Percentiles rank a stretch among this genome's conserved stretches.
These are phyloP conservation scores for Vicugna pacos DNA, from an alignment of 2,113 vertebrate species.

Conservation along the genomic window DNA sequence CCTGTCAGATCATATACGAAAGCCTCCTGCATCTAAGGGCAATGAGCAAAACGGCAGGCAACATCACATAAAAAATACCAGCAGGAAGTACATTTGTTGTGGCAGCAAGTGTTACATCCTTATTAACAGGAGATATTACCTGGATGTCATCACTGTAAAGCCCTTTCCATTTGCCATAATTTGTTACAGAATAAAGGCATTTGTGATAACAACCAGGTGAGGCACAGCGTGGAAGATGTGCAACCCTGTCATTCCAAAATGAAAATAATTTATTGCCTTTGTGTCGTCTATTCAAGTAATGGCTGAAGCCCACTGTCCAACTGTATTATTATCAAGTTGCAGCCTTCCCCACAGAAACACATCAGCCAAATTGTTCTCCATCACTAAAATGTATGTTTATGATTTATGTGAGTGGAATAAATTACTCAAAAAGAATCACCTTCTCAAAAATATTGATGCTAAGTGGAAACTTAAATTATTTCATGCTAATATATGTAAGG, in stretches of 20 bases:
- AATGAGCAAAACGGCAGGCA: conserved; percentile 66
- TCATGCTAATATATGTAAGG: not conserved
- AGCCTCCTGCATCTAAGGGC: conserved; percentile 51
- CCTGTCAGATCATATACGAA: conserved; percentile 40
- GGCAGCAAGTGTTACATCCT: conserved; percentile 76
- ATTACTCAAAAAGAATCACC: conserved; percentile 25
- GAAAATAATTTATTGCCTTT: conserved; percentile 71
- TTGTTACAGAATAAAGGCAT: conserved; percentile 72
- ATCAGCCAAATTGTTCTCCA: conserved; percentile 7
- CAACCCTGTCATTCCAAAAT: conserved; percentile 56
- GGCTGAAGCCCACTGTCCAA: not conserved
- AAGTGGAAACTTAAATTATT: conserved; percentile 60
- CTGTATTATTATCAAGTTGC: not conserved
- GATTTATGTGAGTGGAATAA: not conserved
- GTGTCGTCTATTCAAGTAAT: conserved; percentile 55
- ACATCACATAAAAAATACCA: conserved; percentile 68
- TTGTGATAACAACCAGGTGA: conserved; percentile 66
- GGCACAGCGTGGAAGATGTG: not conserved
- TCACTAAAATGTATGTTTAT: not conserved
- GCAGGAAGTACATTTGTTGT: conserved; percentile 77
- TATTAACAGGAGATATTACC: conserved; percentile 76
- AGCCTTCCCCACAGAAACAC: not conserved
- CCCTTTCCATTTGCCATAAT: conserved; percentile 72
- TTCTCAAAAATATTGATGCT: not conserved
- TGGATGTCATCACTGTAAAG: conserved; percentile 65